phyloP scores from a whole-genome alignment of 2,888 invertebrate species.

The Poecilus cupreus region DNA sequence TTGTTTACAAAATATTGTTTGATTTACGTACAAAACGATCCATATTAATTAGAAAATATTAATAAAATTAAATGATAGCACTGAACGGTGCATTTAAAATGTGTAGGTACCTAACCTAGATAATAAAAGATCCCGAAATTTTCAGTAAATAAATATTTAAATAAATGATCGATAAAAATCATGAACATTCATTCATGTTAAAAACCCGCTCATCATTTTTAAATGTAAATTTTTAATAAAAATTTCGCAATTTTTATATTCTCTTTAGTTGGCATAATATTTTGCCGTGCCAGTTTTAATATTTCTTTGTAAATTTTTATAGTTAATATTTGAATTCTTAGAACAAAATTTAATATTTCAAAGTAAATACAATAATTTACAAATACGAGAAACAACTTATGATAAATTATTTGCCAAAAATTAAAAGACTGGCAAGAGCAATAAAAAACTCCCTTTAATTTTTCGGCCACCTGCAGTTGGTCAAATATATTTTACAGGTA shows the following conservation, averaged over 20 bases:
- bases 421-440: constrained; percentile 55
- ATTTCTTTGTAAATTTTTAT: not conserved
- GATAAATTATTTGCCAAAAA: constrained; percentile 44
- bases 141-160: constrained; percentile 17
- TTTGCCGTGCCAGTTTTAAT: not conserved
- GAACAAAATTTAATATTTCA: constrained; percentile 28
- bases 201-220: not conserved
- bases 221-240: not conserved
- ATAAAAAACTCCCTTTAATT: constrained; percentile 45
- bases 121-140: constrained; percentile 42
- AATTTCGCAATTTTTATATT: not conserved
- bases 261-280: not conserved
- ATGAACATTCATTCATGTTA: not conserved
- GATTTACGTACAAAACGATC: constrained; percentile 34
- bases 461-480: not conserved
- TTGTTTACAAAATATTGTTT: constrained; percentile 25
- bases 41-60: constrained; percentile 27
- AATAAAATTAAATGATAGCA: constrained; percentile 2
- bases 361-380: constrained; percentile 18
- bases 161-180: constrained; percentile 20
- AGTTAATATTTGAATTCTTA: constrained; percentile 2
- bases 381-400: constrained; percentile 41
- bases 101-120: constrained; percentile 33
- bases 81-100: constrained; percentile 30
- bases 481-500: constrained; percentile 49